Evolutionary conservation across 2,888 invertebrate species (phyloP), one percentile per base, ranked within the genome.

Genomic region (Arenicola marina): DNA sequence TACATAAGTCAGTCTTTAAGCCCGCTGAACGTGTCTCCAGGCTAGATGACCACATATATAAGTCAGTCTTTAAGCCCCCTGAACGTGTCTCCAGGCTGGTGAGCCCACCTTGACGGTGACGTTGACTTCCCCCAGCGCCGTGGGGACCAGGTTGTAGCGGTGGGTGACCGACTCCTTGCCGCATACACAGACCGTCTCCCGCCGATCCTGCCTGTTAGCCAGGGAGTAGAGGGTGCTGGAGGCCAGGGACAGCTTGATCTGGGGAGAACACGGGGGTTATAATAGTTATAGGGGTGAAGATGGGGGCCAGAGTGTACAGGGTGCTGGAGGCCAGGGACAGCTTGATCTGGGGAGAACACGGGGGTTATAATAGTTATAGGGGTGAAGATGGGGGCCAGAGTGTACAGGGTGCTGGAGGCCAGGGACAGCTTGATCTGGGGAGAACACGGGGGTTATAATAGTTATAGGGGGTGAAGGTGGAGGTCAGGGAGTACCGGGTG

Each of bases 111-210:
- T 67, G 4, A 78, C 76, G 48, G 73, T 73, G 32, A 88, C 80
- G 67, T 87, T 87, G 3, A 87, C 78, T n/a, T 84, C 78, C 7
- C 87, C 87, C 1, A 87, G 70, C 2, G 69, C 67, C 2, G 62
- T 69, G 2, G 82, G 77, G 24, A 70, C 70, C 28, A 81, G 71
- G 45, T 67, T 59, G 69, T 75, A 80, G 33, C 69, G 74, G 26
- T 68, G 68, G 2, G 77, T 73, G 31, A 68, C 53, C 24, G 75
- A 72, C 31, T 77, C 62, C 2, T 77, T 75, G 0, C 79, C 80
- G 73, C 81, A 80, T 18, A 83, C 74, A 70, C 81, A 81, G 28
- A 76, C 44, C n/a, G 44, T 28, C 2, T 29, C 43, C 24, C 33
- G 28, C 18, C 51, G 43, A 18, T 34, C 51, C 18, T n/a, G n/a